Evolutionary conservation across 2,888 invertebrate species (phyloP).

Genomic region (Stenurella melanura): DNA sequence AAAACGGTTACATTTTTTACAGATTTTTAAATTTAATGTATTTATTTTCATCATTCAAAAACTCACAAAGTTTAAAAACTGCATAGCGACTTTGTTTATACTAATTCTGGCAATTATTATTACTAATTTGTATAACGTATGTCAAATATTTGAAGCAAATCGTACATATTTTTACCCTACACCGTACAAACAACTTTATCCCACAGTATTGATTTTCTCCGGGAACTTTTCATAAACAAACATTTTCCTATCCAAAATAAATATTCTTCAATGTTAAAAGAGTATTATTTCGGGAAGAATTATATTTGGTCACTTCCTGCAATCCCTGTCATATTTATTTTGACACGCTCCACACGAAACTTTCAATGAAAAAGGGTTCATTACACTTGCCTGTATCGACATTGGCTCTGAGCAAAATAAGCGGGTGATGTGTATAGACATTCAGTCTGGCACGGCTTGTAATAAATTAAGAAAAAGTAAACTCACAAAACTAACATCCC

Average conservation of each 20-base stretch:
- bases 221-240: neutral
- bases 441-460: neutral
- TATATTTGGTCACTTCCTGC: constrained; percentile 1
- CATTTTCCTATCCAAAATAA: neutral
- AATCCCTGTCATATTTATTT: constrained; percentile 2
- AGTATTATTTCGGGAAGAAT: neutral
- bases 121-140: too few species aligned
- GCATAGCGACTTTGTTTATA: too few species aligned
- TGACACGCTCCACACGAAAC: neutral
- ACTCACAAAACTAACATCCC: neutral
- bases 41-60: too few species aligned
- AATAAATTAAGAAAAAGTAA: constrained; percentile 7
- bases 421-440: neutral
- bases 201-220: neutral
- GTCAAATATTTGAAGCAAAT: neutral
- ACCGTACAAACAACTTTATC: constrained; percentile 2
- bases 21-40: too few species aligned
- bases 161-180: neutral
- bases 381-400: neutral
- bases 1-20: too few species aligned
- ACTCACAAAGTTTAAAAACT: too few species aligned
- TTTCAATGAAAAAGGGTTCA: neutral
- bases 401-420: neutral
- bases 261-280: neutral
- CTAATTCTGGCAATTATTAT: too few species aligned